phyloP scores from a whole-genome alignment of 2,113 vertebrate species.

The Dermatemys mawii region DNA sequence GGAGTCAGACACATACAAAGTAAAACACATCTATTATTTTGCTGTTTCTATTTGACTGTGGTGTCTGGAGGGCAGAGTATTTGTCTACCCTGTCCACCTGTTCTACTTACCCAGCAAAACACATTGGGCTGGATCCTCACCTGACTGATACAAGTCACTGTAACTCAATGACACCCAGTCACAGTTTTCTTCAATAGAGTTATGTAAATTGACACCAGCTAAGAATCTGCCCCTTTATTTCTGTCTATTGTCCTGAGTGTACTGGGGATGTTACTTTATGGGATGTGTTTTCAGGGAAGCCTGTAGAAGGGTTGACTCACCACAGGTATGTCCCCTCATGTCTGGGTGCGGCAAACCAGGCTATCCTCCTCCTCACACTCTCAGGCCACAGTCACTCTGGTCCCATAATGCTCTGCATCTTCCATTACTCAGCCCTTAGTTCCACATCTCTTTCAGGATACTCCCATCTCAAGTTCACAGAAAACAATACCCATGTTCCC shows the following conservation, averaged over 20 bases:
- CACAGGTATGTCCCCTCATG: no score
- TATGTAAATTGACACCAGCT: neutral
- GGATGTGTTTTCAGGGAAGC: neutral
- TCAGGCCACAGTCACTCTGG: no score
- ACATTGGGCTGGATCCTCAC: neutral
- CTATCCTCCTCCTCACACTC: no score
- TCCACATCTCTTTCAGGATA: no score
- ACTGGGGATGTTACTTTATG: neutral
- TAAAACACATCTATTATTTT: neutral
- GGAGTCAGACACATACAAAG: neutral
- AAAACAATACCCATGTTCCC: no score
- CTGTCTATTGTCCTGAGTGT: neutral
- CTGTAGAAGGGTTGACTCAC: no score
- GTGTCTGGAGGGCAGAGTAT: constrained; percentile 32
- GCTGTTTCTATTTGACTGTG: neutral
- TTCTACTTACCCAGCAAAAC: constrained; percentile 7
- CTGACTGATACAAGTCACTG: neutral
- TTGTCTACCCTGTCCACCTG: neutral
- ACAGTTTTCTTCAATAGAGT: neutral
- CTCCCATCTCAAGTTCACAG: no score
- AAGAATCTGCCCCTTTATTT: neutral
- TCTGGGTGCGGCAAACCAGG: no score
- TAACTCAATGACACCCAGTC: accelerated
- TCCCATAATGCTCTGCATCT: no score
- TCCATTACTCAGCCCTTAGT: no score